Evolutionary conservation across 1,140 invertebrate genomes (phyloP).

Genomic region (Aporrectodea caliginosa): DNA sequence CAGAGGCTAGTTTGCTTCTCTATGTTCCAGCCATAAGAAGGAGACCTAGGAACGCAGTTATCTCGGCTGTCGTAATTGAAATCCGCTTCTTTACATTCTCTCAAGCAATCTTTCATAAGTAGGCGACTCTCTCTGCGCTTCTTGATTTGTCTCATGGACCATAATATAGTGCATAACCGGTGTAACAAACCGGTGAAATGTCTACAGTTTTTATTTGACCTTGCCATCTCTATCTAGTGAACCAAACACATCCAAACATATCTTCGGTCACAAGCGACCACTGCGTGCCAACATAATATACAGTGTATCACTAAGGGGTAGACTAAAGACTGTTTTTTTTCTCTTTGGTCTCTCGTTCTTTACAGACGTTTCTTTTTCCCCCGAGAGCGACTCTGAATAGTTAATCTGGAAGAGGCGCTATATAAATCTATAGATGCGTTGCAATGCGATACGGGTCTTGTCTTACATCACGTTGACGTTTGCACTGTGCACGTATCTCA

Average conservation of each 20-base stretch:
- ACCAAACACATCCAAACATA: neutral
- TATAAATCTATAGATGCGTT: no score
- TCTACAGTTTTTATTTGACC: neutral
- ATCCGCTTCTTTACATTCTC: neutral
- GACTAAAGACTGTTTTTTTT: no score
- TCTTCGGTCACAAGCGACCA: neutral
- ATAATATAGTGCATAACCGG: neutral
- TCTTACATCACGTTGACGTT: neutral
- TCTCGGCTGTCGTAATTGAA: constrained; percentile 23
- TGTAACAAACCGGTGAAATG: neutral
- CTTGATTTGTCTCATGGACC: neutral
- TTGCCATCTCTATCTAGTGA: neutral
- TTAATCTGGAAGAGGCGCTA: no score
- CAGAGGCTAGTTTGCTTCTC: neutral
- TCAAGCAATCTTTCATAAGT: neutral
- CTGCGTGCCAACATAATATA: neutral
- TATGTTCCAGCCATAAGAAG: constrained; percentile 18
- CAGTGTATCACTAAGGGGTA: no score
- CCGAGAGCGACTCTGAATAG: neutral
- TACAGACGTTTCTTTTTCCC: neutral
- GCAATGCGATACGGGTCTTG: no score
- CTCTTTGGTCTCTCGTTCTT: no score
- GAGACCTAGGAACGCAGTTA: constrained; percentile 30
- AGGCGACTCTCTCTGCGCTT: neutral
- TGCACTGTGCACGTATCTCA: neutral